These are phyloP conservation scores for Auanema sp. DNA, from an alignment of 2,888 invertebrate species.

Conservation along the genomic window DNA sequence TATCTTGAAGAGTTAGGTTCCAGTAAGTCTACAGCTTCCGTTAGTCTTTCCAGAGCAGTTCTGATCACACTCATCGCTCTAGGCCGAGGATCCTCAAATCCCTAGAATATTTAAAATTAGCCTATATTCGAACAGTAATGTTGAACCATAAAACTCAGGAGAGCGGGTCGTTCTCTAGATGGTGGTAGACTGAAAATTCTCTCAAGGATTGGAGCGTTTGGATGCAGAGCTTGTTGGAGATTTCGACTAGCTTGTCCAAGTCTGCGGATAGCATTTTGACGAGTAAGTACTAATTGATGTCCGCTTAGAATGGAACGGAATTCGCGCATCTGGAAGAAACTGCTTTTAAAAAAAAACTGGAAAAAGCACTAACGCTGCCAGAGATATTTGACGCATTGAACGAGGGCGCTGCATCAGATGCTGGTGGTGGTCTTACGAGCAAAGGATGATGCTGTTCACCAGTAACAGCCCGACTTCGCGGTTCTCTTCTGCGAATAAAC, in stretches of 20 bases:
- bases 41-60: constrained; percentile 40
- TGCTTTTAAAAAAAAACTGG: not conserved
- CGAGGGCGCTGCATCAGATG: not conserved
- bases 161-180: too few species aligned
- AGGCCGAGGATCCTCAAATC: not conserved
- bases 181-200: not conserved
- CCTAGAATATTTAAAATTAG: too few species aligned
- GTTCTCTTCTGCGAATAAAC: constrained; percentile 4
- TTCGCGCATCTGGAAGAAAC: too few species aligned
- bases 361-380: too few species aligned
- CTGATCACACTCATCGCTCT: constrained; percentile 4
- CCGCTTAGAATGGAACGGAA: not conserved
- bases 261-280: constrained; percentile 22
- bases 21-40: constrained; percentile 28
- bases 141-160: too few species aligned
- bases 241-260: not conserved
- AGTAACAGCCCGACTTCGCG: constrained; percentile 5
- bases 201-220: not conserved
- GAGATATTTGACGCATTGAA: too few species aligned
- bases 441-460: constrained; percentile 20
- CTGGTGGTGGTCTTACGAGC: constrained; percentile 27
- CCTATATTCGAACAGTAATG: too few species aligned
- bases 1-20: constrained; percentile 42
- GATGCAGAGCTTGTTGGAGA: not conserved
- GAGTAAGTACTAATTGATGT: constrained; percentile 10